These are phyloP conservation scores for Gymnoscopelus braueri DNA, from an alignment of 2,797 vertebrate species.

Conservation along the genomic window DNA sequence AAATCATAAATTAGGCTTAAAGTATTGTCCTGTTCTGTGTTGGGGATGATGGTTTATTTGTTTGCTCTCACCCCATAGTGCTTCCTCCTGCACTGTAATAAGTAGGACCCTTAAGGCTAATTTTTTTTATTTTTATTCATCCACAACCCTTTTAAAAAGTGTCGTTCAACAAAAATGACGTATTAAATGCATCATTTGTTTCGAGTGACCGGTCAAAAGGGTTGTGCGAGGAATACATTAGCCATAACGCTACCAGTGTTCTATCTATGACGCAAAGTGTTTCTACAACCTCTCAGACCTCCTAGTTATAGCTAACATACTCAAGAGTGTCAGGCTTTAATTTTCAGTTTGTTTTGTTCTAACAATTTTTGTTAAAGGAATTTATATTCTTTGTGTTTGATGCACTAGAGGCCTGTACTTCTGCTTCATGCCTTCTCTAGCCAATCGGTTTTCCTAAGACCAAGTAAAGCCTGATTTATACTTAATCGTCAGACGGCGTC, in stretches of 20 bases:
- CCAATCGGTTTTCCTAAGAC: conserved; percentile 60
- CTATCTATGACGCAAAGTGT: conserved; percentile 35
- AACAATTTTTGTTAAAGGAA: not conserved
- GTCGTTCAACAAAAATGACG: too few relatives aligned
- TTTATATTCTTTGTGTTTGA: conserved; percentile 37
- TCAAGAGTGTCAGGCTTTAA: not conserved
- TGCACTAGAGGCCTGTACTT: conserved; percentile 65
- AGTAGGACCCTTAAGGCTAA: conserved; percentile 7
- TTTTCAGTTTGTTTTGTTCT: not conserved
- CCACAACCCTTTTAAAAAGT: too few relatives aligned
- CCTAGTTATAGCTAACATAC: not conserved
- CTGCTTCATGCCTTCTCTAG: conserved; percentile 42
- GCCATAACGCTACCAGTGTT: conserved; percentile 45
- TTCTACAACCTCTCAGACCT: conserved; percentile 7
- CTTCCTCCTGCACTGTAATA: conserved; percentile 23
- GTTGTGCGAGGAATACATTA: too few relatives aligned
- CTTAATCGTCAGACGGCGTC: too few relatives aligned
- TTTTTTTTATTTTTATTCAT: too few relatives aligned
- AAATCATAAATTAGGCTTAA: too few relatives aligned
- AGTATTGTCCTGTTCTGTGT: conserved; percentile 15
- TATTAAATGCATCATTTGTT: too few relatives aligned
- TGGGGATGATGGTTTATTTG: conserved; percentile 17
- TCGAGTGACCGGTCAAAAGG: too few relatives aligned
- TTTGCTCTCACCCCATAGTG: conserved; percentile 1
- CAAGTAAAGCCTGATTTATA: conserved; percentile 48